Evolutionary conservation across 2,113 vertebrate species (phyloP).

Genomic region (Zootoca vivipara): DNA sequence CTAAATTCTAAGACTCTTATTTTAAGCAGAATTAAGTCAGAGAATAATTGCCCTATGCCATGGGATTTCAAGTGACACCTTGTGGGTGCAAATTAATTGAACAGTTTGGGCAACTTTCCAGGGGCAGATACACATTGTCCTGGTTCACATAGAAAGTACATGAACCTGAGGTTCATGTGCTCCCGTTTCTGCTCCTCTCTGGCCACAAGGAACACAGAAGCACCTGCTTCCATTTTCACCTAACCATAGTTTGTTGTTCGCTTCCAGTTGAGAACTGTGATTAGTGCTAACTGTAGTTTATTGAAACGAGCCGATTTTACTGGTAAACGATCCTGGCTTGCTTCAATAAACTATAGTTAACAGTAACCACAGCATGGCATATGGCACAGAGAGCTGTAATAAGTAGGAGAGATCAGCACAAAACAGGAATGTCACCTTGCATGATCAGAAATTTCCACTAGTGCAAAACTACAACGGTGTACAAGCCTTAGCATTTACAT

Average conservation of each 20-base stretch:
- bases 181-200: neutral
- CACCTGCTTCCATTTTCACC: neutral
- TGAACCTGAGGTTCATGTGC: neutral
- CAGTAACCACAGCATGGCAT: neutral
- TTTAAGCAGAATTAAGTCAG: neutral
- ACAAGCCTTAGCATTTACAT: too few species aligned
- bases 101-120: neutral
- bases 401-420: neutral
- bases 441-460: neutral
- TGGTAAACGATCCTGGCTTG: neutral
- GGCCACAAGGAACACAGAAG: neutral
- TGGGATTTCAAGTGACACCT: too few species aligned
- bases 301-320: neutral
- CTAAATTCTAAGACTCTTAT: neutral
- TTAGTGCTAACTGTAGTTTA: neutral
- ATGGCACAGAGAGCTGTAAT: neutral
- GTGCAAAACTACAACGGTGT: too few species aligned
- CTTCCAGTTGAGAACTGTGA: neutral
- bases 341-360: neutral
- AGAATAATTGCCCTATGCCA: neutral
- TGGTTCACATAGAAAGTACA: neutral
- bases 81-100: neutral
- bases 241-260: neutral
- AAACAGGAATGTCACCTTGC: neutral
- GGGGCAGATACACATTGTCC: neutral